Conservation (phyloP, 2,113 vertebrate species). For the Planiliza haematocheilus region DNA sequence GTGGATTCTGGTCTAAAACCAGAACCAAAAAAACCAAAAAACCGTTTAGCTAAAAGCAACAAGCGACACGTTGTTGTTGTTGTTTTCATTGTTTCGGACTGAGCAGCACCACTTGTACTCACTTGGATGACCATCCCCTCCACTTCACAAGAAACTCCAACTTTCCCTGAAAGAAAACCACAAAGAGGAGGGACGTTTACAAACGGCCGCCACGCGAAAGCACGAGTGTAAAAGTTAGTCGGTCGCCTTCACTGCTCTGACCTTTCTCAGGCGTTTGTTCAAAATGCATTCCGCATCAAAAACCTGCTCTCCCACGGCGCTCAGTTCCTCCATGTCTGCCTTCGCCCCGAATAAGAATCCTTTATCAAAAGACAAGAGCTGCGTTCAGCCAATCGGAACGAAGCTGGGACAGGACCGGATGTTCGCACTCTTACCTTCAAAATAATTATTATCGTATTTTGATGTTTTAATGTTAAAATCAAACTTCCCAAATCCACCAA, state of each 20-base stretch:
- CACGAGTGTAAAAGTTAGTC: too few relatives aligned
- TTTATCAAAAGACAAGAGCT: conserved; percentile 32
- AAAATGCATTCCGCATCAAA: conserved; percentile 97
- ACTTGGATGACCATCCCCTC: conserved; percentile 99
- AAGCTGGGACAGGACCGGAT: conserved; percentile 18
- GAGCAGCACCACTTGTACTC: conserved; percentile 79
- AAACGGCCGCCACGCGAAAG: background rate
- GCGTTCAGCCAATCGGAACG: background rate
- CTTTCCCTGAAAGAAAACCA: conserved; percentile 88
- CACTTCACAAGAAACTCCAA: conserved; percentile 98
- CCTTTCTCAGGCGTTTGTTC: conserved; percentile 93
- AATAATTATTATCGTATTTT: conserved; percentile 32
- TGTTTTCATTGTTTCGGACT: conserved; percentile 83
- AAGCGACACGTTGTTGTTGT: conserved; percentile 77
- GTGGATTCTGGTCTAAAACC: background rate
- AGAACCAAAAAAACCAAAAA: too few relatives aligned
- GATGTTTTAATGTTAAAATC: too few relatives aligned
- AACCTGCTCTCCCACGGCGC: conserved; percentile 94
- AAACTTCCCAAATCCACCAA: too few relatives aligned
- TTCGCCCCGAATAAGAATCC: conserved; percentile 48
- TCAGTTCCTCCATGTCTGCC: conserved; percentile 96
- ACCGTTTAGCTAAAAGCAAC: conserved; percentile 50
- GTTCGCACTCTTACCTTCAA: fast-evolving
- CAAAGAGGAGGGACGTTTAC: conserved; percentile 1
- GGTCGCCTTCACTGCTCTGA: conserved; percentile 60